Evolutionary conservation across 2,888 invertebrate species (phyloP), one percentile per base, ranked within the genome.

Genomic region (Zele albiditarsus): DNA sequence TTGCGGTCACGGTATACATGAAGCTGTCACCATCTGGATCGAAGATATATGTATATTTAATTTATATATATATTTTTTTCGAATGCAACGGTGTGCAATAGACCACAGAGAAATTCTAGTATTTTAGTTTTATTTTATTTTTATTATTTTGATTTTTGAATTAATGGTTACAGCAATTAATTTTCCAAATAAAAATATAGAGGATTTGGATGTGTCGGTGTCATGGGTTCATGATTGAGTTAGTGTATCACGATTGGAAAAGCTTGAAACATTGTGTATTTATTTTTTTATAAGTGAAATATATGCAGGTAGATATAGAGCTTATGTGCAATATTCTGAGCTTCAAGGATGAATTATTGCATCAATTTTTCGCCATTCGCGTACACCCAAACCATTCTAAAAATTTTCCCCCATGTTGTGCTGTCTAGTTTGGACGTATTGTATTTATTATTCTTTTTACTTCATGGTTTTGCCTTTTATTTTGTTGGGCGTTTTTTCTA

Each of bases 281-380:
- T n/a, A 16, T 46, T 46, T 46, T 46, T 46, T 53, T 53, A 12
- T 38, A 38, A 38, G 38, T 8, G 38, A 38, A 38, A 38, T 38
- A 38, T 38, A 38, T 38, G 12, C 38, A 38, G 38, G 38, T 38
- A 12, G 12, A 38, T 38, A 38, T 20, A 53, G 20, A 53, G 20
- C 20, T 53, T 62, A 28, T 16, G 31, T 68, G 28, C 57, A 68
- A 53, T 57, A 68, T 49, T 53, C 53, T 20, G 14, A 42, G 68
- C 57, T 68, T 27, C 53, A 28, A 31, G 38, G 20, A 57, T 68
- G 53, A 68, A 20, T 53, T 68, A 68, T 68, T 68, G 57, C 57
- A 20, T 31, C 68, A 53, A 68, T 68, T 68, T 49, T 68, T 68
- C 68, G 42, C 25, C 16, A 49, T 46, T 49, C 49, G 57, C 28